Evolutionary conservation across 1,140 invertebrate species (phyloP).

Genomic region (Kradibia gibbosae): DNA sequence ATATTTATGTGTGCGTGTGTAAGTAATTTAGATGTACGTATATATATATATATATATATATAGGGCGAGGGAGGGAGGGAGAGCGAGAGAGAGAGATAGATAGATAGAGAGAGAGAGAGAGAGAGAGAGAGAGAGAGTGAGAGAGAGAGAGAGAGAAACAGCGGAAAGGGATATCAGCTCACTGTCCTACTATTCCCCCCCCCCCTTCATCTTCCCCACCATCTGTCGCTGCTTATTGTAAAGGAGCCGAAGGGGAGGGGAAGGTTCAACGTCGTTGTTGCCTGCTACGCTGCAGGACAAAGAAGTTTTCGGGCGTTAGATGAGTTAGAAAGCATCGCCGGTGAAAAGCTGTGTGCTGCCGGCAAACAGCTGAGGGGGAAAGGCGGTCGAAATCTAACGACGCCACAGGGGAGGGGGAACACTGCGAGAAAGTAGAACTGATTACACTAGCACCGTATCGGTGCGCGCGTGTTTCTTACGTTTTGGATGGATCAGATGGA

Average conservation of each 20-base stretch:
- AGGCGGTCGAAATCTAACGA: conserved; percentile 18
- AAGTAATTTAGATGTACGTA: no score
- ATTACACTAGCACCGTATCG: neutral
- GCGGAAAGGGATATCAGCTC: neutral
- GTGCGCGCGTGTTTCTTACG: neutral
- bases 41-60: no score
- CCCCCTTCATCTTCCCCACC: no score
- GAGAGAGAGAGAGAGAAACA: conserved; percentile 31
- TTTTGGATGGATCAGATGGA: no score
- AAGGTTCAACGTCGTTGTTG: neutral
- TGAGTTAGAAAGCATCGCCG: neutral
- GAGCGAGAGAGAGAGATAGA: no score
- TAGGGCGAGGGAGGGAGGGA: no score
- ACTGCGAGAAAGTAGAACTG: neutral
- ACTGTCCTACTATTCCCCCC: neutral
- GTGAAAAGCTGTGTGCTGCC: conserved; percentile 39
- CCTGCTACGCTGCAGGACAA: neutral
- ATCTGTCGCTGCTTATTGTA: neutral
- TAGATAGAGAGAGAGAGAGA: neutral
- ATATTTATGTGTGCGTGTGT: no score
- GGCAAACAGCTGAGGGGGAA: conserved; percentile 45
- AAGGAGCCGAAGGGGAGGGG: neutral
- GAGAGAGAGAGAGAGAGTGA: neutral
- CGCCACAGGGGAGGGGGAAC: neutral
- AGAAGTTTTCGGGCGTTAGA: conserved; percentile 16